Evolutionary conservation across 2,797 vertebrate species (phyloP).

Genomic region (Lagodon rhomboides): DNA sequence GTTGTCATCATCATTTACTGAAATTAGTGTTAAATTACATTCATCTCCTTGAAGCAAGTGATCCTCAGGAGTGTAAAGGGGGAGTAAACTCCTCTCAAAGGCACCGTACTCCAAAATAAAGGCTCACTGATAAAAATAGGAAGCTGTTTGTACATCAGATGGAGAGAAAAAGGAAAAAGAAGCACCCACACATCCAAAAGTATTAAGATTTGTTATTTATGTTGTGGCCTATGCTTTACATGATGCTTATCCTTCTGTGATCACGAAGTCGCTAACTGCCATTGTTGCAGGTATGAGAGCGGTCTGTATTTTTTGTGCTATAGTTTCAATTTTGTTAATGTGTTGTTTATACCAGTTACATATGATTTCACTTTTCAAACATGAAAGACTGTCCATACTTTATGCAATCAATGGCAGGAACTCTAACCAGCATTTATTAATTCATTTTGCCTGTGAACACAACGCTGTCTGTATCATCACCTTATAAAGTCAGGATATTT

Average conservation of each 20-base stretch:
- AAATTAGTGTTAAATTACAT: background rate
- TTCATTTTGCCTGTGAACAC: too few relatives aligned
- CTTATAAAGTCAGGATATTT: background rate
- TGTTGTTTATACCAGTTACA: too few relatives aligned
- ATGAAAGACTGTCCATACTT: too few relatives aligned
- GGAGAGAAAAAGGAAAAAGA: background rate
- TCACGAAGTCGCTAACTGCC: background rate
- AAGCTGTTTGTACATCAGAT: background rate
- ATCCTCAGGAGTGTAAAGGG: background rate
- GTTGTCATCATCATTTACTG: constrained; percentile 35
- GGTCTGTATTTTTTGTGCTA: too few relatives aligned
- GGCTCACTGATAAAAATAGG: background rate
- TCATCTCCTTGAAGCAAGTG: background rate
- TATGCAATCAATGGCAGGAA: too few relatives aligned
- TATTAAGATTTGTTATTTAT: too few relatives aligned
- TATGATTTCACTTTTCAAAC: too few relatives aligned
- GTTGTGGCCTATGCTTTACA: background rate
- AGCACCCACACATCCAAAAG: background rate
- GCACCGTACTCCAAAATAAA: background rate
- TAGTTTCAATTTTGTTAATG: too few relatives aligned
- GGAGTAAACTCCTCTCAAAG: background rate
- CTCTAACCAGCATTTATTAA: too few relatives aligned
- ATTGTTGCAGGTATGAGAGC: too few relatives aligned
- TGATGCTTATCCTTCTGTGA: background rate
- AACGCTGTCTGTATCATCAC: too few relatives aligned